Evolutionary conservation across 2,113 vertebrate genomes (phyloP), one percentile per base, ranked within the genome.

Genomic region (Fulica atra): DNA sequence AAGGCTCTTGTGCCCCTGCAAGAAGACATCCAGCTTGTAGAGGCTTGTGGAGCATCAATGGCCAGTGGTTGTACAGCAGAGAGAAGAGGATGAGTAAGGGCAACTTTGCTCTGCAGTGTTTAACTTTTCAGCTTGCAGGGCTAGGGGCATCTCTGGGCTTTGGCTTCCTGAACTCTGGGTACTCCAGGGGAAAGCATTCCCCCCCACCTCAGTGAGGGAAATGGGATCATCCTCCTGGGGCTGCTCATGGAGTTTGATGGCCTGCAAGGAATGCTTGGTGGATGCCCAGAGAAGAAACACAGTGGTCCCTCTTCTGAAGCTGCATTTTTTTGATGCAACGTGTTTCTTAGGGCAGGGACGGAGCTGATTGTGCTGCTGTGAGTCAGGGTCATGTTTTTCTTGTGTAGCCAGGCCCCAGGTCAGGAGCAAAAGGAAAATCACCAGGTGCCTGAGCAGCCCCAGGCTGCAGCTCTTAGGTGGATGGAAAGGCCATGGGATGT

Each of bases 1-100:
- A 57, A 33, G 23, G 23, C 31, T 83, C n/a, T 57, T 6, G 0
- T 33, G 17, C 13, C 80, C 0, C 0, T 31, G 11, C 15, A 10
- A n/a, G 36, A 25, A 61, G 56, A 48, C 19, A 24, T 79, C 63
- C 40, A 36, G 31, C 61, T 77, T 26, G 21, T 9, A 36, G 60
- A 63, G 44, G 59, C 56, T 28, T 87, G 50, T 35, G 60, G 44
- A 61, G 46, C 11, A 10, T 28, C 2, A 0, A 11, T 1, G 4
- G 36, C 42, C 51, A 28, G 31, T 12, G 8, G 20, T 3, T 70
- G n/a, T 0, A 0, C 61, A 2, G 25, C 40, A 63, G 29, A 23
- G 56, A 70, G 51, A 57, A 46, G 46, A 66, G n/a, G 48, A 38
- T 71, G 42, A 68, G 72, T 31, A 77, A 31, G n/a, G 11, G 15